Conservation (phyloP, 2,113 vertebrate species). For the Halichoeres trimaculatus region DNA sequence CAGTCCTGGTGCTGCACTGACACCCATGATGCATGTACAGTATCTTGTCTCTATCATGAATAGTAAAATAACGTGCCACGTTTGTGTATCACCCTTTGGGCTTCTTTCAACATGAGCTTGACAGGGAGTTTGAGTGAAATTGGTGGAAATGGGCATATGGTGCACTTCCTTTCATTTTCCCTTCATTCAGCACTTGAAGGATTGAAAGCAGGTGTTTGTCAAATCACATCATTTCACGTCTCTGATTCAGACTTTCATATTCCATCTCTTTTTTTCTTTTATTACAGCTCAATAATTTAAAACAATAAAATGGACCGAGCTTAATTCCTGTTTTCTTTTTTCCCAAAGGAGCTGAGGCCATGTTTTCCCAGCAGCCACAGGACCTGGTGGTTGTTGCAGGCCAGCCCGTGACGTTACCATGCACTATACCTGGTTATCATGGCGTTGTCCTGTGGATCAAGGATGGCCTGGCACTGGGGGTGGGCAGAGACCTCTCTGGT, state of each 20-base stretch:
- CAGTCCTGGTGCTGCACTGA: slow-evolving; percentile 43
- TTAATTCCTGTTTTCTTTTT: slow-evolving; percentile 14
- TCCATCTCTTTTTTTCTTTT: background rate
- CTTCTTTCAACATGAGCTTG: slow-evolving; percentile 33
- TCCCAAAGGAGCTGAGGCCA: slow-evolving; percentile 85
- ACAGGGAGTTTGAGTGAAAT: slow-evolving; percentile 60
- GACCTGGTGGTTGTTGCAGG: slow-evolving; percentile 96
- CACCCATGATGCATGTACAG: slow-evolving; percentile 48
- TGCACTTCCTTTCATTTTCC: slow-evolving; percentile 8
- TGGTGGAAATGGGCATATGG: slow-evolving; percentile 45
- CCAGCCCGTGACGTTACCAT: slow-evolving; percentile 92
- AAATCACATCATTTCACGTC: background rate
- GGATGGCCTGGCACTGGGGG: slow-evolving; percentile 93
- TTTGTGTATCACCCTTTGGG: slow-evolving; percentile 45
- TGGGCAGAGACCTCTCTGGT: slow-evolving; percentile 96
- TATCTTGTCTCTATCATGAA: slow-evolving; percentile 46
- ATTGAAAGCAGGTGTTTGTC: slow-evolving; percentile 29
- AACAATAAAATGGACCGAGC: background rate
- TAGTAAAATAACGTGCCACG: slow-evolving; percentile 49
- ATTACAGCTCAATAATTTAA: background rate
- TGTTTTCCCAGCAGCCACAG: slow-evolving; percentile 96
- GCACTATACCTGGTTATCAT: slow-evolving; percentile 93
- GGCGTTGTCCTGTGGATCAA: slow-evolving; percentile 98
- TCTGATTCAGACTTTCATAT: background rate
- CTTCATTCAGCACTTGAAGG: slow-evolving; percentile 12